A percentile compares a stretch with the other conserved stretches of the same genome.
Conservation (phyloP, 2,888 invertebrate genomes). For the Desoria tigrina region DNA sequence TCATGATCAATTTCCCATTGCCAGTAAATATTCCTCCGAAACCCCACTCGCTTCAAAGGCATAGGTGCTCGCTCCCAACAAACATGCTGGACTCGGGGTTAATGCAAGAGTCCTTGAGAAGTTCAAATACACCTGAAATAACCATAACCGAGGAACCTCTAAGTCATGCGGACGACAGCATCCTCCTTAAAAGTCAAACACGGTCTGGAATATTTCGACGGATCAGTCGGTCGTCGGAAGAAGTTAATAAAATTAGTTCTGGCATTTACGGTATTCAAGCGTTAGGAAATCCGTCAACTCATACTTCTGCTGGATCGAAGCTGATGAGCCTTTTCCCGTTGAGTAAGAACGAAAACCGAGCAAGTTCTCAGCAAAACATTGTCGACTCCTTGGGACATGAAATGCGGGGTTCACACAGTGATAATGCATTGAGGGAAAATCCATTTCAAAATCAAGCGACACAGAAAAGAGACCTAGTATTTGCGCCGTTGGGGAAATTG, state of each 20-base stretch:
- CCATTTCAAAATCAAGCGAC: conserved; percentile 22
- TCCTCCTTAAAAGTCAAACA: neutral
- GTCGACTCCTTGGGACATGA: conserved; percentile 62
- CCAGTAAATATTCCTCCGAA: conserved; percentile 24
- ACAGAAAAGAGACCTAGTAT: conserved; percentile 44
- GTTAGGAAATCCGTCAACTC: neutral
- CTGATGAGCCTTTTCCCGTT: neutral
- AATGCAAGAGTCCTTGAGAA: conserved; percentile 26
- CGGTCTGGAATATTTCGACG: conserved; percentile 26
- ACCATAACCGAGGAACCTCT: conserved; percentile 59
- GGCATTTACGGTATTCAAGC: neutral
- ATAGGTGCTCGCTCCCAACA: conserved; percentile 48
- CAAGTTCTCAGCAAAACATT: conserved; percentile 61
- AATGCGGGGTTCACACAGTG: conserved; percentile 76
- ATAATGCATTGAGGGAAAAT: conserved; percentile 67
- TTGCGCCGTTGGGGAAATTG: conserved; percentile 71
- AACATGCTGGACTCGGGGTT: conserved; percentile 37
- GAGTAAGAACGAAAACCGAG: conserved; percentile 62
- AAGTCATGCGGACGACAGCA: neutral
- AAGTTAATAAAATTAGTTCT: conserved; percentile 36
- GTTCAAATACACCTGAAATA: conserved; percentile 67
- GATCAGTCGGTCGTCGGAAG: conserved; percentile 51
- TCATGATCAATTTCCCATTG: conserved; percentile 9
- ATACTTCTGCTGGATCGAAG: neutral
- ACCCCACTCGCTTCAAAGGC: conserved; percentile 35